A percentile compares a stretch with the other conserved stretches of the same genome.
phyloP scores from a whole-genome alignment of 2,797 vertebrate species.

The Macropus fuliginosus region DNA sequence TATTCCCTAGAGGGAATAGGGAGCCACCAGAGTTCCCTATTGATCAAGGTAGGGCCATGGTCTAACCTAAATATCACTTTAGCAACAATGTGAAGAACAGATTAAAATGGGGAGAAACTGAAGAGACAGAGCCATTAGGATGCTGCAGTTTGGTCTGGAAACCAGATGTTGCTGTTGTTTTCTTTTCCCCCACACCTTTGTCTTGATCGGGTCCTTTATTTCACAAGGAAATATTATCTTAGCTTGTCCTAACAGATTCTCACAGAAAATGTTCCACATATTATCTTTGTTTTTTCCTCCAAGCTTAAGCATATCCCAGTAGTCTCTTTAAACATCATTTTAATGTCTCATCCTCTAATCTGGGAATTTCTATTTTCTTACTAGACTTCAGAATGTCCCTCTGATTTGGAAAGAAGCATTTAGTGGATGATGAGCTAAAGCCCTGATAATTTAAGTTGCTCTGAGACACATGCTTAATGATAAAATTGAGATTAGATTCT shows the following conservation, averaged over 20 bases:
- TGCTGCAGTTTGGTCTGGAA: background rate
- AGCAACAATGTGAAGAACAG: background rate
- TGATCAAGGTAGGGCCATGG: background rate
- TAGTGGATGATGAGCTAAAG: conserved; percentile 42
- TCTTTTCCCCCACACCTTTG: conserved; percentile 25
- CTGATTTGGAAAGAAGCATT: conserved; percentile 26
- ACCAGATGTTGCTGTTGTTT: conserved; percentile 69
- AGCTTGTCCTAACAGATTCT: conserved; percentile 6
- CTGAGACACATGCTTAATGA: conserved; percentile 22
- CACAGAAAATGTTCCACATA: background rate
- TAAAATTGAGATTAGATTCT: conserved; percentile 54
- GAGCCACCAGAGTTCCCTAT: background rate
- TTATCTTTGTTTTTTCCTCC: background rate
- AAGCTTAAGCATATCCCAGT: conserved; percentile 7
- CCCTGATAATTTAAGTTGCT: conserved; percentile 36
- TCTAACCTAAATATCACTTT: background rate
- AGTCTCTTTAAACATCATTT: conserved; percentile 21
- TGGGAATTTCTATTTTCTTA: conserved; percentile 12
- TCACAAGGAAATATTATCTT: conserved; percentile 36
- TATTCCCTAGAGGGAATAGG: background rate
- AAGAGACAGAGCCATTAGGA: background rate
- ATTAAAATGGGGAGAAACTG: background rate
- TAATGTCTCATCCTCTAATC: conserved; percentile 30
- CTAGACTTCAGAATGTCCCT: background rate
- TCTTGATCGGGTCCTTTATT: conserved; percentile 55